These are phyloP conservation scores for Chymomyza amoena DNA, from an alignment of 2,888 invertebrate species.

Conservation along the genomic window DNA sequence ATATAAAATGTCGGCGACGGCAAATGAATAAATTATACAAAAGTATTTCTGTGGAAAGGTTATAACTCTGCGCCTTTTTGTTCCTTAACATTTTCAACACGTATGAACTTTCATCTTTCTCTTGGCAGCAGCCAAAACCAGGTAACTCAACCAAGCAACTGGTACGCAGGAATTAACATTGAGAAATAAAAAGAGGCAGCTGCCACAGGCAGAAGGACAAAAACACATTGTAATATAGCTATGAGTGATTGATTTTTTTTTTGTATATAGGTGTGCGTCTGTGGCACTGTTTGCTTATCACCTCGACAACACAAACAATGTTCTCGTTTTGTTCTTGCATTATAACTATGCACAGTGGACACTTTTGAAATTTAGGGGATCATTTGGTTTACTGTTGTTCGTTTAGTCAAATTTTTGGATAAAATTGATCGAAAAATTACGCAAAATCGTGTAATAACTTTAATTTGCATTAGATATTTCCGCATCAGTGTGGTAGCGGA, in stretches of 20 bases:
- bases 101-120: constrained; percentile 68
- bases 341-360: constrained; percentile 56
- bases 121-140: constrained; percentile 41
- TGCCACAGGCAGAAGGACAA: not conserved
- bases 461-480: not conserved
- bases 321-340: not conserved
- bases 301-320: constrained; percentile 45
- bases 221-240: not conserved
- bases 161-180: not conserved
- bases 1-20: constrained; percentile 55
- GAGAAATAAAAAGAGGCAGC: not conserved
- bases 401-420: too few species aligned
- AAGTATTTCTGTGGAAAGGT: constrained; percentile 20
- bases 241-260: not conserved
- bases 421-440: not conserved
- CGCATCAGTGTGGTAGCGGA: not conserved
- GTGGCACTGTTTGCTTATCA: constrained; percentile 61
- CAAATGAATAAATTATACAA: constrained; percentile 69
- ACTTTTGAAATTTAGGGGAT: constrained; percentile 38
- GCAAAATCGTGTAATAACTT: not conserved
- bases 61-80: constrained; percentile 8
- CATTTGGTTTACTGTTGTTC: not conserved
- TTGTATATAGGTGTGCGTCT: not conserved
- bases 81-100: constrained; percentile 63
- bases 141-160: not conserved